phyloP scores from a whole-genome alignment of 2,888 invertebrate species.

The Spilarctia lutea region DNA sequence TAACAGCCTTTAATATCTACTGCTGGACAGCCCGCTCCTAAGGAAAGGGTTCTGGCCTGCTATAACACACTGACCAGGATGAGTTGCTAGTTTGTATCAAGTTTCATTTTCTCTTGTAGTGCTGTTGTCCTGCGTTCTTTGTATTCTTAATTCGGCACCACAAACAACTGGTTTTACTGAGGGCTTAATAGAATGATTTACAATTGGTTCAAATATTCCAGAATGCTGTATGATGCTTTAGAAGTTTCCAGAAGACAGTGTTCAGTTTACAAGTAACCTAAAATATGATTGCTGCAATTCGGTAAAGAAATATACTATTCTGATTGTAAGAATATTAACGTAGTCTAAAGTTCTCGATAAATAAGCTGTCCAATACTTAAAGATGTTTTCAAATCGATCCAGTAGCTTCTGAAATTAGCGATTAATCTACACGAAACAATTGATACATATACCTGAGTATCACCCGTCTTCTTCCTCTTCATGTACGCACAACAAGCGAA shows the following conservation, averaged over 20 bases:
- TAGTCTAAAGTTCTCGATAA: no score
- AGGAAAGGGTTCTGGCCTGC: no score
- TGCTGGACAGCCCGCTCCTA: no score
- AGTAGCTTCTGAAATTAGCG: not conserved
- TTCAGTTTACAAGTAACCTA: not conserved
- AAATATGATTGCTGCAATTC: not conserved
- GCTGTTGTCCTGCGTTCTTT: no score
- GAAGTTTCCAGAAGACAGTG: not conserved
- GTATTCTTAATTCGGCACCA: no score
- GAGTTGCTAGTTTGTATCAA: no score
- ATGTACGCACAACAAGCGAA: not conserved
- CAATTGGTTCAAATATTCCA: not conserved
- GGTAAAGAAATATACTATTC: not conserved
- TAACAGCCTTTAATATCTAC: no score
- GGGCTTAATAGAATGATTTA: no score
- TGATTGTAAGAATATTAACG: no score
- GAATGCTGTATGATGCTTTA: not conserved
- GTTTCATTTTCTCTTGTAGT: no score
- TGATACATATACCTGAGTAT: not conserved
- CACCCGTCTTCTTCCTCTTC: not conserved
- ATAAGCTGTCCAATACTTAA: not conserved
- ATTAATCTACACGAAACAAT: not conserved
- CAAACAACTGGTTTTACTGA: no score
- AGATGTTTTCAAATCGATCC: not conserved
- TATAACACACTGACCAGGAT: no score